Base-by-base conservation (phyloP, 2,797 vertebrate species). In the Coluber constrictor region DNA sequence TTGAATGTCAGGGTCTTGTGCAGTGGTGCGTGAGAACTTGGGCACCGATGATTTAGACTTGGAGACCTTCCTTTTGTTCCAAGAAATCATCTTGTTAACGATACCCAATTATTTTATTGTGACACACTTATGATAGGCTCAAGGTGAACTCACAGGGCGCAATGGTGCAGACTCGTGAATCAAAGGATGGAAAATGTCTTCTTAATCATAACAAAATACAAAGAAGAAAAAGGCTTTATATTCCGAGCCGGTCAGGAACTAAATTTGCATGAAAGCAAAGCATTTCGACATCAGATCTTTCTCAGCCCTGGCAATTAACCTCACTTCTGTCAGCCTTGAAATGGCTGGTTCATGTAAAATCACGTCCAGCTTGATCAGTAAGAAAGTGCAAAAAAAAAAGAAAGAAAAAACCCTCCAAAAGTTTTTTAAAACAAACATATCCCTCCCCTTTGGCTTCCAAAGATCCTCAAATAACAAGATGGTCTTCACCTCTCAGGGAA, bases 61-160 rank as follows among this genome's bases (percentile, higher is more conserved):
- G 87, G 37, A 63, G 25, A 27, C 60, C 66, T 92, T 59, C 51
- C 43, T 89, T 91, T 86, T 93, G 90, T 94, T 95, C 95, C 70
- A 90, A 92, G 91, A 94, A 95, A 90, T 29, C 93, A 94, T 93
- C 91, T 95, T 96, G 94, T 93, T 95, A 96, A 94, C 91, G 94
- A 91, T 25, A 93, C 63, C 43, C 91, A 92, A 59, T 93, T 63
- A 92, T 91, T 94, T 95, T 95, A 94, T 51, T 87, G 60, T 92
- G 54, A 92, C 56, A 23, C 32, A 5, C 92, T 56, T 51, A 83
- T 90, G 87, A 87, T 94, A 96, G 95, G 93, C 88, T 89, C 83
- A 95, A 96, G 92, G 93, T 96, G 92, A 86, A 87, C 86, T 83
- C 94, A 88, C 94, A 32, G 59, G 70, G 29, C 11, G 43, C 47